Percentiles rank a stretch among this genome's conserved stretches.
phyloP scores from a whole-genome alignment of 1,140 invertebrate genomes.

The Vanessa tameamea region DNA sequence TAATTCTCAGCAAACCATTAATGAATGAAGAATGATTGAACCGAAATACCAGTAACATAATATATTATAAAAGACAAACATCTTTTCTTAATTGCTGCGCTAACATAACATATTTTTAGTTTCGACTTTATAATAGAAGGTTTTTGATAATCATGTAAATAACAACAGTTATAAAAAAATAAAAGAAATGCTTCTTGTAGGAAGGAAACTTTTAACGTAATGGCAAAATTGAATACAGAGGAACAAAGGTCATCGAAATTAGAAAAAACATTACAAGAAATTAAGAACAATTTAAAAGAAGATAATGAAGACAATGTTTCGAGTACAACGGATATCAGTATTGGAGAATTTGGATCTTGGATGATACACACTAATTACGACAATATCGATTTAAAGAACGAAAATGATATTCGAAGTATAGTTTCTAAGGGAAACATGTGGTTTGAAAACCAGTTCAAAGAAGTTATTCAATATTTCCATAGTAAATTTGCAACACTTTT shows the following conservation, averaged over 20 bases:
- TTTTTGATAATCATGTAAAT: too few relatives aligned
- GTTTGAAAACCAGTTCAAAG: slow-evolving; percentile 65
- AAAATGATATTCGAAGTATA: slow-evolving; percentile 49
- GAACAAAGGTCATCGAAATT: slow-evolving; percentile 61
- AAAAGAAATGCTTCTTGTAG: slow-evolving; percentile 46
- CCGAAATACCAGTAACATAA: too few relatives aligned
- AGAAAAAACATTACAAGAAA: slow-evolving; percentile 62
- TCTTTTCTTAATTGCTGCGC: too few relatives aligned
- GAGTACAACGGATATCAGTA: slow-evolving; percentile 33
- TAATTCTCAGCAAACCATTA: too few relatives aligned
- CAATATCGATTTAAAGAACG: slow-evolving; percentile 52
- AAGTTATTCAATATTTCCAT: slow-evolving; percentile 70
- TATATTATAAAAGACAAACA: too few relatives aligned
- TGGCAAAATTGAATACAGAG: slow-evolving; percentile 66
- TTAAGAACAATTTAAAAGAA: slow-evolving; percentile 41
- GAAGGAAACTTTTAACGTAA: slow-evolving; percentile 71
- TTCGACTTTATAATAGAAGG: too few relatives aligned
- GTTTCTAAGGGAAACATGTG: slow-evolving; percentile 50
- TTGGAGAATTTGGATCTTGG: slow-evolving; percentile 60
- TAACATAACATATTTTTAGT: too few relatives aligned
- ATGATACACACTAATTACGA: slow-evolving; percentile 45
- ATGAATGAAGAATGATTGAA: too few relatives aligned
- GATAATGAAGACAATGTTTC: slow-evolving; percentile 38
- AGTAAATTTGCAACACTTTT: slow-evolving; percentile 68
- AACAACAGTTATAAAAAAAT: not conserved